phyloP scores from a whole-genome alignment of 2,113 vertebrate species.

The Cephalopholis sonnerati region DNA sequence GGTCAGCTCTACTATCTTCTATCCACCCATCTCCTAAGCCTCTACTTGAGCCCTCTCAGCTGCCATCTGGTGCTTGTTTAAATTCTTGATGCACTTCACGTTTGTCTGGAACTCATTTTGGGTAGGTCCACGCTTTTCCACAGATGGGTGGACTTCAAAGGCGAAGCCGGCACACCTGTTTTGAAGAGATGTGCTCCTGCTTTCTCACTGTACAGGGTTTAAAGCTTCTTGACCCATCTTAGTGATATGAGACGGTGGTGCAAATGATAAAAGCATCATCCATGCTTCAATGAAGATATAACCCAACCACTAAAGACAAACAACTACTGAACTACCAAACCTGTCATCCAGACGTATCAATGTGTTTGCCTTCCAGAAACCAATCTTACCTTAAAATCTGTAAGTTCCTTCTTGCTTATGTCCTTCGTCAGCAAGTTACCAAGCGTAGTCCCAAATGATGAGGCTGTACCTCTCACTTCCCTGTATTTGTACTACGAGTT shows the following conservation, averaged over 20 bases:
- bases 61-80: conserved; percentile 83
- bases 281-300: conserved; percentile 15
- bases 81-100: conserved; percentile 75
- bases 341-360: neutral
- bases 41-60: conserved; percentile 58
- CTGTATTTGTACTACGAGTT: conserved; percentile 77
- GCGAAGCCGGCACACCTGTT: conserved; percentile 57
- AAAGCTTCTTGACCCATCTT: conserved; percentile 22
- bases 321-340: neutral
- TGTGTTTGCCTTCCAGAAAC: conserved; percentile 4
- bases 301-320: conserved; percentile 4
- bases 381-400: conserved; percentile 62
- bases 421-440: conserved; percentile 24
- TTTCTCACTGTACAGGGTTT: conserved; percentile 17
- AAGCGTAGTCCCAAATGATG: conserved; percentile 43
- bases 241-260: too few species aligned
- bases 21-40: conserved; percentile 30
- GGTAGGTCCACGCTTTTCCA: conserved; percentile 75
- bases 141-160: conserved; percentile 67
- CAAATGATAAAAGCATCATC: neutral
- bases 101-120: conserved; percentile 89
- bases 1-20: conserved; percentile 16
- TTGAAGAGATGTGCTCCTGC: conserved; percentile 18
- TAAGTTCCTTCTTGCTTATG: neutral
- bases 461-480: conserved; percentile 20